Percentiles rank a stretch among this genome's conserved stretches.
Conservation (phyloP, 2,113 vertebrate species). For the Limanda limanda region DNA sequence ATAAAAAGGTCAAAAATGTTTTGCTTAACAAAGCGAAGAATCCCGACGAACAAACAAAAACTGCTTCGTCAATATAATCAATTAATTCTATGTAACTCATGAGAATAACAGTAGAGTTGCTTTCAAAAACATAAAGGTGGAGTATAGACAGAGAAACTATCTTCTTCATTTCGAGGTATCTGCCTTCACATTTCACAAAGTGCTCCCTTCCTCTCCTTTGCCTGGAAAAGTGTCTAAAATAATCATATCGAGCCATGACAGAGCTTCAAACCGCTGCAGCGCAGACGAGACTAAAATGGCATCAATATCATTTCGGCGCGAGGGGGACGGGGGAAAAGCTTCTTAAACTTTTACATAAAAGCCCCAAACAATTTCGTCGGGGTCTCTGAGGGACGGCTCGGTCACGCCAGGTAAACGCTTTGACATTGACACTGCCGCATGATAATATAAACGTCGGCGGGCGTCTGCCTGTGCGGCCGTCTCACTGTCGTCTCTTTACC, state of each 20-base stretch:
- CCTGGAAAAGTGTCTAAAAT: constrained; percentile 46
- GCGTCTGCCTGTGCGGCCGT: constrained; percentile 16
- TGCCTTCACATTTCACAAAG: constrained; percentile 26
- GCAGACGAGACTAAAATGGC: constrained; percentile 46
- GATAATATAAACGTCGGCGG: constrained; percentile 24
- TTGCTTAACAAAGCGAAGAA: neutral
- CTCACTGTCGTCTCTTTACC: constrained; percentile 46
- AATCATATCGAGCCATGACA: constrained; percentile 68
- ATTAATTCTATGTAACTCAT: neutral
- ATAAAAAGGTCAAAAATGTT: too few species aligned
- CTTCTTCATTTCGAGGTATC: constrained; percentile 18
- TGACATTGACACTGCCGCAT: constrained; percentile 45
- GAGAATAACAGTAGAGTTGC: constrained; percentile 18
- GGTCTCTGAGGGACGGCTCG: constrained; percentile 18
- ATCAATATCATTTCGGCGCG: constrained; percentile 37
- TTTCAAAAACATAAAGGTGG: constrained; percentile 27
- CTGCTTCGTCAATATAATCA: neutral
- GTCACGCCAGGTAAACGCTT: constrained; percentile 52
- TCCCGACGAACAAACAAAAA: too few species aligned
- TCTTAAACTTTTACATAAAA: constrained; percentile 55
- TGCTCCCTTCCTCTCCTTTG: constrained; percentile 13
- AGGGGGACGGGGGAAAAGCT: constrained; percentile 30
- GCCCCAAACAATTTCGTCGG: constrained; percentile 50
- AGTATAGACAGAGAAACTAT: neutral
- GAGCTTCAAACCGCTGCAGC: constrained; percentile 62